Base-by-base conservation (phyloP, 2,797 vertebrate species). In the Salarias fasciatus region DNA sequence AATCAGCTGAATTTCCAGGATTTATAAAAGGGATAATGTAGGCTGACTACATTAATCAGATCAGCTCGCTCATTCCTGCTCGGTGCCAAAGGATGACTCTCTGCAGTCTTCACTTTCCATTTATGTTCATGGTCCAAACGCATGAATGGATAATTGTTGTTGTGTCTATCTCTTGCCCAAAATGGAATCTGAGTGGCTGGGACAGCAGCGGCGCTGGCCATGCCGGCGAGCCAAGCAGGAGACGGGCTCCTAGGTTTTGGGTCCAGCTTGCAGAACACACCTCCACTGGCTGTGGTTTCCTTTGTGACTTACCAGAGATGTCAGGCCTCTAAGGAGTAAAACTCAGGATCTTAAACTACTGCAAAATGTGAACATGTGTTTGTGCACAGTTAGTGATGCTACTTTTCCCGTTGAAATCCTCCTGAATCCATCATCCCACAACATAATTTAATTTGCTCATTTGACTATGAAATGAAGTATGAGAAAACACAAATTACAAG, bases 101-200 rank as follows among this genome's bases (percentile, higher is more conserved):
- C 61, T 65, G 48, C 29, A 12, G 31, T 33, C 8, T 60, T 68
- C 42, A 38, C 74, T 63, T 63, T 65, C 63, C 65, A 4, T 72
- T 77, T 51, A 55, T 63, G 24, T 50, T 48, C 45, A 53, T 0
- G 44, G 40, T 62, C 63, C 73, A 54, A 77, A 48, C 41, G 45
- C 47, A 67, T 73, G 78, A 72, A 80, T 77, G 69, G 59, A 72
- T 79, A 79, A 82, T 75, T 77, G 69, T 53, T 70, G 79, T 78
- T 68, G 66, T 76, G 72, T 80, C 70, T 60, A 54, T 50, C 55
- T 76, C 50, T 36, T 75, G 69, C 60, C 61, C 74, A 72, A 28
- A 69, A 44, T 61, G 67, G 69, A 79, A 80, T 82, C 30, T 70
- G 76, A 72, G 72, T 68, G 65, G 57, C 51, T 76, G 63, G 56